phyloP scores from a whole-genome alignment of 1,140 invertebrate genomes.

The Propsilocerus akamusi region DNA sequence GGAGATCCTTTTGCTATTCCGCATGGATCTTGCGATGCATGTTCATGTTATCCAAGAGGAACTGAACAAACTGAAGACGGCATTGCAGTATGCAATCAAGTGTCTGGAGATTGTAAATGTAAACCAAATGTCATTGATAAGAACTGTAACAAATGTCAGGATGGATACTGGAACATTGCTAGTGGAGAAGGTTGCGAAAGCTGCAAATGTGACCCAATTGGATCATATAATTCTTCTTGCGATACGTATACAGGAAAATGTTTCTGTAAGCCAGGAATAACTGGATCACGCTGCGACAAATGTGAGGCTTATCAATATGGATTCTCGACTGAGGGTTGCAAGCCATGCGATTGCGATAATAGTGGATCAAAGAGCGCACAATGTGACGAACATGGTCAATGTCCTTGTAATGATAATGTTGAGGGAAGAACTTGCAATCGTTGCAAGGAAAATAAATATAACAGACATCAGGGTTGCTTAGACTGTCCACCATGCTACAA shows the following conservation, averaged over 20 bases:
- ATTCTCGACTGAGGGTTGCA: conserved; percentile 70
- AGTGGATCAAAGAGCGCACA: conserved; percentile 71
- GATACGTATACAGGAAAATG: conserved; percentile 68
- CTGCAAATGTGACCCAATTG: conserved; percentile 73
- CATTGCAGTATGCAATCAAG: conserved; percentile 58
- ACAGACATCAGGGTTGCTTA: conserved; percentile 65
- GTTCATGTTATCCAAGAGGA: conserved; percentile 64
- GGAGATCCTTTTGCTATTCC: conserved; percentile 71
- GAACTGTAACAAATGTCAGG: conserved; percentile 70
- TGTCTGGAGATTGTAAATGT: conserved; percentile 77
- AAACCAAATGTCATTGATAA: conserved; percentile 68
- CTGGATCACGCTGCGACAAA: conserved; percentile 66
- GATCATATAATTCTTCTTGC: conserved; percentile 68
- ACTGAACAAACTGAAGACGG: conserved; percentile 49
- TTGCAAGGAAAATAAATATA: conserved; percentile 84
- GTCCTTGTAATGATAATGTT: conserved; percentile 77
- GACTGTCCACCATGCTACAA: conserved; percentile 90
- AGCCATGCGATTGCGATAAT: conserved; percentile 70
- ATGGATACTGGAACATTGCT: conserved; percentile 65
- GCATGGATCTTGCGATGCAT: conserved; percentile 80
- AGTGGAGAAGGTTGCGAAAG: conserved; percentile 69
- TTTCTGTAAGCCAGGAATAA: conserved; percentile 66
- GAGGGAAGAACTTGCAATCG: conserved; percentile 79
- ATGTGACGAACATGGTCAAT: conserved; percentile 68
- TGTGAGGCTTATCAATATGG: conserved; percentile 77